Evolutionary conservation across 2,113 vertebrate species (phyloP), one percentile per base, ranked within the genome.

Genomic region (Dasyurus viverrinus): DNA sequence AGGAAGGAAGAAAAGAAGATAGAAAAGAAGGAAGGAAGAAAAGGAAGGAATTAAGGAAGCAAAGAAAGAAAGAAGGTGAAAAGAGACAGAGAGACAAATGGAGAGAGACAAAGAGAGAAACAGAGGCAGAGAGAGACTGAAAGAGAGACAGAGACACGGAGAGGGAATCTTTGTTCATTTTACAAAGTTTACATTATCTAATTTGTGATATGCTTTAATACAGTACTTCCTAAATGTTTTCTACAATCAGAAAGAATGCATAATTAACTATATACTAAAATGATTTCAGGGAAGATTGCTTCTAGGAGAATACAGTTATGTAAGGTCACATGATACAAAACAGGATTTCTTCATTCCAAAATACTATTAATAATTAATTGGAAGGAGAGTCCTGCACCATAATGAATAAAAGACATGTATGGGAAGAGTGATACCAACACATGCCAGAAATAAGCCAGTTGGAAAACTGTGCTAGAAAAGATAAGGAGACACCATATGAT

Each of bases 341-440:
- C 92, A 96, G 89, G 92, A 92, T 97, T 47, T 95, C 90, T 96
- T 96, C 97, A 95, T 97, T 96, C 93, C 97, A 97, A 98, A 97
- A 96, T 95, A 96, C 54, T 96, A 97, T 98, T 96, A 98, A 98
- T 97, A 97, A 98, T 98, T 98, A 95, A 98, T 96, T 89, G 93
- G 53, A 94, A 54, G 91, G 95, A 93, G 97, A 97, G 89, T 97
- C 95, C 97, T 98, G 97, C 95, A 97, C 90, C 93, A 92, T 98
- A 96, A 97, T 96, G 96, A 98, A 97, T 97, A 97, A 95, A 94
- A 96, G 68, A 92, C 54, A 52, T 93, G 89, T 93, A 95, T 94
- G 93, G 96, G 93, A 96, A 57, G 93, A 97, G 89, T 91, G 94
- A 94, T 96, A 91, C 94, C 90, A 95, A 93, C 97, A 95, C 1